Evolutionary conservation across 2,113 vertebrate genomes (phyloP).

Genomic region (Cnemophilus loriae): DNA sequence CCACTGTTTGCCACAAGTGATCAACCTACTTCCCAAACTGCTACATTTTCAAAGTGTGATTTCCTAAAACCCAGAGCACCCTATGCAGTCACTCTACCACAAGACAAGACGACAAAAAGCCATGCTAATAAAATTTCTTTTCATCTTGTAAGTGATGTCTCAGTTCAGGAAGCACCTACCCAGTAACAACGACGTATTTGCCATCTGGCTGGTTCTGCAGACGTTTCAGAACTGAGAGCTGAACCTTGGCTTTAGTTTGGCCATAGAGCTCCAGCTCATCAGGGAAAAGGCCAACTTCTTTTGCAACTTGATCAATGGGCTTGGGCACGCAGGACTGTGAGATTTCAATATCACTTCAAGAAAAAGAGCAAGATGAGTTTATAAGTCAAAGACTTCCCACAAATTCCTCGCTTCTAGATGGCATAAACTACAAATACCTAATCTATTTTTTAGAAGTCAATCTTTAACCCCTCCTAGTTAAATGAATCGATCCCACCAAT

Average conservation of each 20-base stretch:
- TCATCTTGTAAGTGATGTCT: background rate
- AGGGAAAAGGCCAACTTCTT: conserved; percentile 85
- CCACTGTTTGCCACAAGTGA: background rate
- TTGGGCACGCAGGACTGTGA: conserved; percentile 88
- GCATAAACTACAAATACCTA: background rate
- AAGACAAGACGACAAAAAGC: background rate
- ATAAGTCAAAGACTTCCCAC: background rate
- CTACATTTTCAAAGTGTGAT: background rate
- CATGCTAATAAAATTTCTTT: background rate
- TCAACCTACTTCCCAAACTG: background rate
- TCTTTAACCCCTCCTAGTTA: background rate
- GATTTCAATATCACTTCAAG: conserved; percentile 88
- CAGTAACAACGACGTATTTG: conserved; percentile 95
- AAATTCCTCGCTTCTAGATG: accelerated
- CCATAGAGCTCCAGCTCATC: conserved; percentile 91
- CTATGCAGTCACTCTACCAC: background rate
- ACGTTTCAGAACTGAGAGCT: conserved; percentile 80
- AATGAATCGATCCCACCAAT: background rate
- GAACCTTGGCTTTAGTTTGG: conserved; percentile 92
- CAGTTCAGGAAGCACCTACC: conserved; percentile 71
- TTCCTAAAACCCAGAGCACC: background rate
- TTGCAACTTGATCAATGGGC: conserved; percentile 78
- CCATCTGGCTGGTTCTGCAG: conserved; percentile 84
- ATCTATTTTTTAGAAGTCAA: background rate
- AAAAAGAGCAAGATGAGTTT: background rate